phyloP scores from a whole-genome alignment of 1,140 invertebrate genomes.

The Lerema accius region DNA sequence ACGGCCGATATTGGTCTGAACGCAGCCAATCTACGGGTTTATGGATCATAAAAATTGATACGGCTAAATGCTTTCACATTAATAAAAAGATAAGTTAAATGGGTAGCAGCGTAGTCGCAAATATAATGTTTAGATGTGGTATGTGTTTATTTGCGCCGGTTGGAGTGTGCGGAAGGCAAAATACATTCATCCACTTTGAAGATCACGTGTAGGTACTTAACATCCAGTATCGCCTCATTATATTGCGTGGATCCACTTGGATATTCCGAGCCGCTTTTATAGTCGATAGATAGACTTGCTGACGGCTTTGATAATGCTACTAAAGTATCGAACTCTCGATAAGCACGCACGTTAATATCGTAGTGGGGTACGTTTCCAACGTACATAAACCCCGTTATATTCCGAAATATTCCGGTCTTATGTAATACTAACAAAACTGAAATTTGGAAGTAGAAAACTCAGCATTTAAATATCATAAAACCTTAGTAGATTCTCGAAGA shows the following conservation, averaged over 20 bases:
- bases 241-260: conserved; percentile 21
- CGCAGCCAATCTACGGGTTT: background rate
- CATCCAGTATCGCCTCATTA: conserved; percentile 11
- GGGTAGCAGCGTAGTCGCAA: background rate
- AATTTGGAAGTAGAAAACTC: too few species aligned
- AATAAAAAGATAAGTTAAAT: background rate
- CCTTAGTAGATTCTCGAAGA: too few species aligned
- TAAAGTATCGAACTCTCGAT: conserved; percentile 10
- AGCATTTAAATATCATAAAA: too few species aligned
- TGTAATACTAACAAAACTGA: too few species aligned
- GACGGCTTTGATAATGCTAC: conserved; percentile 15
- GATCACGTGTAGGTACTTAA: conserved; percentile 8
- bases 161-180: background rate
- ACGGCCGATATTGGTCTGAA: background rate
- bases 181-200: background rate
- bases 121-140: too few species aligned
- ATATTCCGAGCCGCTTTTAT: conserved; percentile 30
- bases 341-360: conserved; percentile 9
- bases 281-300: conserved; percentile 25
- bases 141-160: background rate
- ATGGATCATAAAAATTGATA: background rate
- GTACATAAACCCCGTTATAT: background rate
- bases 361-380: background rate
- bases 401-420: too few species aligned
- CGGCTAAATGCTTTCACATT: background rate